Percentiles rank a stretch among this genome's conserved stretches.
These are phyloP conservation scores for Euleptes europaea DNA, from an alignment of 2,113 vertebrate species.

Conservation along the genomic window DNA sequence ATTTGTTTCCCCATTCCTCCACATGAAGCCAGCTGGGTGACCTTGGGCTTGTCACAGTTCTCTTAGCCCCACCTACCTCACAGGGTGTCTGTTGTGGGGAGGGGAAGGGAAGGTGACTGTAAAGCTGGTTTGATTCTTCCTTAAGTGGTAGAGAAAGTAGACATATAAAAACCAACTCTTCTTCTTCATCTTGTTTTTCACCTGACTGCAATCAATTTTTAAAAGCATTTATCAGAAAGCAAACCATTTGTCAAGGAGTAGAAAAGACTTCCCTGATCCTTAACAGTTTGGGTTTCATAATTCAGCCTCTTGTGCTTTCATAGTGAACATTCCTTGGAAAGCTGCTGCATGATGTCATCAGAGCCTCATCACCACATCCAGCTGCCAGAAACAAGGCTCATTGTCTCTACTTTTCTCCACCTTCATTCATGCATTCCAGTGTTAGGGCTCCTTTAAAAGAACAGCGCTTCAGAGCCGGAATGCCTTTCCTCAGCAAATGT, in stretches of 20 bases:
- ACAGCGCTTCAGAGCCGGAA: background rate
- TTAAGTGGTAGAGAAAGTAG: no score
- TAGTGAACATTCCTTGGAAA: constrained; percentile 15
- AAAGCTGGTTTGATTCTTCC: no score
- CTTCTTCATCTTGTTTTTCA: no score
- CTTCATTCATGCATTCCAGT: background rate
- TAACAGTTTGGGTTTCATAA: constrained; percentile 40
- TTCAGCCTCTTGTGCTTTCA: constrained; percentile 35
- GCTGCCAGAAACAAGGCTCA: constrained; percentile 15
- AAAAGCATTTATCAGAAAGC: constrained; percentile 10
- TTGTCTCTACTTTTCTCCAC: background rate
- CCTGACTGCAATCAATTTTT: constrained; percentile 31
- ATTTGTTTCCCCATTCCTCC: no score
- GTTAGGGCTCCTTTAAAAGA: background rate
- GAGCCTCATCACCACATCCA: constrained; percentile 24
- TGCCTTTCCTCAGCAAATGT: background rate
- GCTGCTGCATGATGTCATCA: constrained; percentile 30
- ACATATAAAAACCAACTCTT: no score
- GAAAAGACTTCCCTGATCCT: constrained; percentile 43
- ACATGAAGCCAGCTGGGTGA: no score
- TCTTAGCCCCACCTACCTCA: no score
- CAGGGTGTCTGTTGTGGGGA: no score
- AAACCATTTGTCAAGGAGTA: constrained; percentile 31
- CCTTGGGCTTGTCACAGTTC: no score
- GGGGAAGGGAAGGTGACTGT: no score